Percentiles rank a stretch among this genome's conserved stretches.
phyloP scores from a whole-genome alignment of 2,797 vertebrate species.

The Okamejei kenojei region DNA sequence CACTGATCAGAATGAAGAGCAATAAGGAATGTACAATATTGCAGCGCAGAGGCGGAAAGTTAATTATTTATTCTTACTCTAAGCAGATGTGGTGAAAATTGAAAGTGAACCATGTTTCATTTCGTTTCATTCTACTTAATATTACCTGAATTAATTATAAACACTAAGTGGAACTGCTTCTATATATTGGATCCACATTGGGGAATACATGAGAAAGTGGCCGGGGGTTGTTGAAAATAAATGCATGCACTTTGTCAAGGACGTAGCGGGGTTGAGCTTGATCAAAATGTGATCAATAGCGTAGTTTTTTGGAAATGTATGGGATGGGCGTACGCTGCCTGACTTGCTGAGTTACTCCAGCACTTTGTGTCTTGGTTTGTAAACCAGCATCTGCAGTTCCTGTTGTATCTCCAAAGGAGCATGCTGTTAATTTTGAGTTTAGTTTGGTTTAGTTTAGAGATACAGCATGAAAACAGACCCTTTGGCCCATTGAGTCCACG shows the following conservation, averaged over 20 bases:
- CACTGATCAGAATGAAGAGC: too few species aligned
- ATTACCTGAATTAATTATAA: conserved; percentile 13
- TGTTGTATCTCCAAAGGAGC: too few species aligned
- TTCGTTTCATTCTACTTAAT: conserved; percentile 22
- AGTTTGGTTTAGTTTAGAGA: too few species aligned
- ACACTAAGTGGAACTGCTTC: neutral
- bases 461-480: too few species aligned
- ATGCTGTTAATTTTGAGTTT: too few species aligned
- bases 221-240: neutral
- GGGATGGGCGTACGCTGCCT: too few species aligned
- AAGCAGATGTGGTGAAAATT: neutral
- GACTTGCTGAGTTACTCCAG: too few species aligned
- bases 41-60: neutral
- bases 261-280: neutral
- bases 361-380: too few species aligned
- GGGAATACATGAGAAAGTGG: neutral
- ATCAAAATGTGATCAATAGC: too few species aligned
- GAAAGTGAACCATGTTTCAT: neutral
- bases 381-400: too few species aligned
- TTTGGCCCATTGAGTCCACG: too few species aligned
- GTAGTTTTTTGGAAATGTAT: too few species aligned
- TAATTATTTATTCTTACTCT: neutral
- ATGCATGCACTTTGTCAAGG: neutral
- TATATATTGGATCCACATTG: neutral
- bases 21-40: neutral